Base-by-base conservation (phyloP, 2,113 vertebrate genomes). In the Pandion haliaetus region DNA sequence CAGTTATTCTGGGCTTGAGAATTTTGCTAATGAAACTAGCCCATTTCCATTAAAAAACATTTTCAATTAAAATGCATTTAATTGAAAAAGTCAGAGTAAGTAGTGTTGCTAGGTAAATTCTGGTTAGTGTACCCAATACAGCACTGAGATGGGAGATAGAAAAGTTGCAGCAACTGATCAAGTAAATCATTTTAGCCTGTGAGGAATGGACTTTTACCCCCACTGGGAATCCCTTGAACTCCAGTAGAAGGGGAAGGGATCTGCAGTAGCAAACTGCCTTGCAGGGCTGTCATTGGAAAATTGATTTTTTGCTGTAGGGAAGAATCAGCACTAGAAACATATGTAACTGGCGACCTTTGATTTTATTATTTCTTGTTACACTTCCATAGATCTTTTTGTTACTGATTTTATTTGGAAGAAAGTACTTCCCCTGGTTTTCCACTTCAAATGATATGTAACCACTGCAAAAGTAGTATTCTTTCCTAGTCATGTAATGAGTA, bases 251-350 rank as follows among this genome's bases (percentile, higher is more conserved):
- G 57, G n/a, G 40, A 84, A 82, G 29, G 42, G 63, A 83, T 82
- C 71, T 78, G 82, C 50, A 34, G 34, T 58, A 86, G 49, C 84
- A 88, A 88, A 93, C 47, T 77, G 66, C 95, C 88, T 88, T 85
- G 69, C 49, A 71, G 74, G 59, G 67, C 67, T 95, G 87, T 91
- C 85, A 90, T 77, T 85, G 92, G 74, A 58, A 88, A 91, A 73
- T 76, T 73, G 88, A 86, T 80, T 90, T 92, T 70, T 90, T 95
- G 79, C 88, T 92, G 62, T 70, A 71, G 90, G 90, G 93, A 50
- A 80, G 88, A 90, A 88, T 69, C 96, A 83, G 85, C 40, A 47
- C 45, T 77, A 83, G 88, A 73, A 94, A 77, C 90, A 80, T 55
- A 42, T 67, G 66, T 88, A 92, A 81, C 54, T 86, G 63, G 58